Percentiles rank a stretch among this genome's conserved stretches.
These are phyloP conservation scores for Petrocephalus schoutedeni DNA, from an alignment of 2,797 vertebrate genomes.

Conservation along the genomic window DNA sequence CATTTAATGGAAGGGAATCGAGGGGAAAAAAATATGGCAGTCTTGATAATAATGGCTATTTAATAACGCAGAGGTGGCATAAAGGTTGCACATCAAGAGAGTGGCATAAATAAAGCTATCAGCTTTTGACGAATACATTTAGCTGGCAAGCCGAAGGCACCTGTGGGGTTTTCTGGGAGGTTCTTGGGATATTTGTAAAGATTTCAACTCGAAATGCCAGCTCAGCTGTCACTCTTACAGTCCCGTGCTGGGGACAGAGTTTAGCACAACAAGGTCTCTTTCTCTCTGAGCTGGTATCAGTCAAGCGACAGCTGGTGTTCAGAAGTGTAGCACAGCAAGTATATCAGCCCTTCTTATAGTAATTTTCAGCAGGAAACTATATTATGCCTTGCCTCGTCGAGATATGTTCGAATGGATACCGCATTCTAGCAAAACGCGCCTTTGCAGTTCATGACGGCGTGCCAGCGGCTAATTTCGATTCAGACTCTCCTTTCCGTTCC, in stretches of 20 bases:
- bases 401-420: not conserved
- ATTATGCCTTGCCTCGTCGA: not conserved
- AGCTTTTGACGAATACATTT: not conserved
- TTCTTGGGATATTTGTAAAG: not conserved
- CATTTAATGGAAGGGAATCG: not conserved
- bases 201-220: not conserved
- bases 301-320: not conserved
- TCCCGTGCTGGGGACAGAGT: not conserved
- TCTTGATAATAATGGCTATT: constrained; percentile 6
- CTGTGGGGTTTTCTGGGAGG: not conserved
- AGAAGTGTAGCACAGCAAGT: not conserved
- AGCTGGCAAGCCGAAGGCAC: not conserved
- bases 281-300: not conserved
- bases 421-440: not conserved
- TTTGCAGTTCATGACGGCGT: not conserved
- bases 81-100: constrained; percentile 3
- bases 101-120: not conserved
- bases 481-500: not conserved
- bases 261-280: not conserved
- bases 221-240: not conserved
- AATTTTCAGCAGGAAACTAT: not conserved
- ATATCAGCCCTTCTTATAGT: not conserved
- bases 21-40: not conserved
- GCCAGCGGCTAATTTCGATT: constrained; percentile 7
- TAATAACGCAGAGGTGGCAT: not conserved